These are phyloP conservation scores for Metridium senile DNA, from an alignment of 92 coral and sea anemone species.

Conservation along the genomic window DNA sequence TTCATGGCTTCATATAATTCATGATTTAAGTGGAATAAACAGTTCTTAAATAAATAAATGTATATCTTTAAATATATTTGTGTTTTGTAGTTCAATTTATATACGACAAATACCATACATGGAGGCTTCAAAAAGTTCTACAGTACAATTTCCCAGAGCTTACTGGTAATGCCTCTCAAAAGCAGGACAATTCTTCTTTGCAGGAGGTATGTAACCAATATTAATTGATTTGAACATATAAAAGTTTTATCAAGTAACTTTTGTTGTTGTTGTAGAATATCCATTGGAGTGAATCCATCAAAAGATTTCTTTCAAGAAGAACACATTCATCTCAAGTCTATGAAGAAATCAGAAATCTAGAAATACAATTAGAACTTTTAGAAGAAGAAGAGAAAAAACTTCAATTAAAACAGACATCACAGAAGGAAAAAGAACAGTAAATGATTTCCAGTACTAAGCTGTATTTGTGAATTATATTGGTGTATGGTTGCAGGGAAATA, in stretches of 20 bases:
- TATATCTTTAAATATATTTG: too few species aligned
- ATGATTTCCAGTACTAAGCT: not conserved
- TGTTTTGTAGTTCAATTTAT: constrained; percentile 70
- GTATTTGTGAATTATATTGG: too few species aligned
- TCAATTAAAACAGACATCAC: constrained; percentile 13
- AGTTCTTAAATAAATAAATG: not conserved
- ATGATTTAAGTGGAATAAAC: too few species aligned
- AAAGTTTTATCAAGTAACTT: too few species aligned
- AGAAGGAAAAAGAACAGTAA: constrained; percentile 27
- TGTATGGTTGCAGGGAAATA: too few species aligned
- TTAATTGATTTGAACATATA: too few species aligned
- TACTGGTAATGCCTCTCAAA: constrained; percentile 38
- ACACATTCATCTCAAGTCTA: constrained; percentile 66
- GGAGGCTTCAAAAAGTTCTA: constrained; percentile 84
- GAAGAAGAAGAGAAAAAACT: constrained; percentile 68
- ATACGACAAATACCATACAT: constrained; percentile 62
- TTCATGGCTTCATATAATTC: too few species aligned
- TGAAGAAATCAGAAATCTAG: constrained; percentile 59
- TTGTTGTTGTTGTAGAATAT: not conserved
- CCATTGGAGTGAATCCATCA: constrained; percentile 64
- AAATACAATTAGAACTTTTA: constrained; percentile 69
- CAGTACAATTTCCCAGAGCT: constrained; percentile 88
- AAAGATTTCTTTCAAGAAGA: constrained; percentile 42
- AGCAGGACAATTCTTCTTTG: constrained; percentile 1
- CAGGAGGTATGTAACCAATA: constrained; percentile 43